Percentiles rank a stretch among this genome's conserved stretches.
Conservation (phyloP, 2,888 invertebrate genomes). For the Agonopterix alstromeriana region DNA sequence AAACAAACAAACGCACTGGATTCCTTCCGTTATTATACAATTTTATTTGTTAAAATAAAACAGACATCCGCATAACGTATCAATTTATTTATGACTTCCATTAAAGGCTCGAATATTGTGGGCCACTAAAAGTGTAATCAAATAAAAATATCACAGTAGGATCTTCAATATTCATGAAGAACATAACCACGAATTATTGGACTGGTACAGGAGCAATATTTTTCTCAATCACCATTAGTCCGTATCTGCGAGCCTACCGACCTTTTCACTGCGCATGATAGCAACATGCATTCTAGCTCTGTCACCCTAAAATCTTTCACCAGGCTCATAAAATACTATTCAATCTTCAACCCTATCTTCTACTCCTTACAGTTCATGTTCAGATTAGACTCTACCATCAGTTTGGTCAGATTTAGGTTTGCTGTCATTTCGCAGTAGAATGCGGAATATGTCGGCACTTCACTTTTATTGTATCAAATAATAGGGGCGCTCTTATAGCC, state of each 20-base stretch:
- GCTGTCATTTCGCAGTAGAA: slow-evolving; percentile 59
- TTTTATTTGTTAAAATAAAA: slow-evolving; percentile 22
- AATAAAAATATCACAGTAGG: slow-evolving; percentile 61
- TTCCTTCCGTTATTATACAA: slow-evolving; percentile 4
- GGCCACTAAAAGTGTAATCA: slow-evolving; percentile 43
- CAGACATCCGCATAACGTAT: slow-evolving; percentile 16
- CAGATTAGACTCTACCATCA: slow-evolving; percentile 12
- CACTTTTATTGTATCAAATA: slow-evolving; percentile 77
- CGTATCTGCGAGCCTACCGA: slow-evolving; percentile 66
- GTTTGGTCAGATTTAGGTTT: slow-evolving; percentile 37
- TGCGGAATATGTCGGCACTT: slow-evolving; percentile 76
- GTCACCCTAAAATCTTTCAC: slow-evolving; percentile 49
- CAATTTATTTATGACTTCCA: slow-evolving; percentile 39
- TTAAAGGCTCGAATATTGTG: slow-evolving; percentile 34
- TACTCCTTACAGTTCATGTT: slow-evolving; percentile 17
- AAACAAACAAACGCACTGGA: not conserved
- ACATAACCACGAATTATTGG: slow-evolving; percentile 70
- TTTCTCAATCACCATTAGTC: slow-evolving; percentile 76
- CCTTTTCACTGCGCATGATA: slow-evolving; percentile 56
- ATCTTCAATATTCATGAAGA: slow-evolving; percentile 75
- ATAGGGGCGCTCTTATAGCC: slow-evolving; percentile 74
- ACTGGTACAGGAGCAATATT: slow-evolving; percentile 60
- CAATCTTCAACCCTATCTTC: slow-evolving; percentile 20
- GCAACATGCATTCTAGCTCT: slow-evolving; percentile 31
- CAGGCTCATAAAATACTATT: slow-evolving; percentile 15